These are phyloP conservation scores for Acanthosepion lycidas DNA, from an alignment of 2,888 invertebrate genomes.

Conservation along the genomic window DNA sequence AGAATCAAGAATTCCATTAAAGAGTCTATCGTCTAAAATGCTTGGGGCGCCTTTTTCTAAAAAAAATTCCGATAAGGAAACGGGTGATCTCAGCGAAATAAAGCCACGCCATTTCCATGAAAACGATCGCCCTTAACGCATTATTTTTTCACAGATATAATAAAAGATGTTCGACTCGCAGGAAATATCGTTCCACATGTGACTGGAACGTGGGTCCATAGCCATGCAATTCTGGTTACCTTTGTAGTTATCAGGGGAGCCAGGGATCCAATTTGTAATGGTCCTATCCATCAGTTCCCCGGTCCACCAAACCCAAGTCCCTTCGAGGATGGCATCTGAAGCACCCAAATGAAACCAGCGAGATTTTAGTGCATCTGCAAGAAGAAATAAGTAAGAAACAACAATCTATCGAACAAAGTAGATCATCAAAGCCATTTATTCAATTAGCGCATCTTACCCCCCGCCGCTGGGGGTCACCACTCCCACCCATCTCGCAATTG, in stretches of 20 bases:
- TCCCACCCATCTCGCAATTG: too few species aligned
- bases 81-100: too few species aligned
- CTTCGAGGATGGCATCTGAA: neutral
- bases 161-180: neutral
- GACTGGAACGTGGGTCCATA: neutral
- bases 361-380: neutral
- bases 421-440: too few species aligned
- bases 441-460: too few species aligned
- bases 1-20: too few species aligned
- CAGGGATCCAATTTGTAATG: neutral
- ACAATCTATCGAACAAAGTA: neutral
- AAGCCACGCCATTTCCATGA: too few species aligned
- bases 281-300: neutral
- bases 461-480: too few species aligned
- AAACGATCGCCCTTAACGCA: neutral
- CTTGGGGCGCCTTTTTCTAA: too few species aligned
- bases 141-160: conserved; percentile 10
- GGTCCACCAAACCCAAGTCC: conserved; percentile 37
- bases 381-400: neutral
- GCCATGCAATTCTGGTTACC: conserved; percentile 23
- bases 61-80: too few species aligned
- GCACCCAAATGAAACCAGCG: conserved; percentile 34
- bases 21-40: too few species aligned
- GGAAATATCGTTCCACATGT: conserved; percentile 5
- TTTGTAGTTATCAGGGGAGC: conserved; percentile 3